Conservation (phyloP, 2,888 invertebrate species). For the Leucoma salicis region DNA sequence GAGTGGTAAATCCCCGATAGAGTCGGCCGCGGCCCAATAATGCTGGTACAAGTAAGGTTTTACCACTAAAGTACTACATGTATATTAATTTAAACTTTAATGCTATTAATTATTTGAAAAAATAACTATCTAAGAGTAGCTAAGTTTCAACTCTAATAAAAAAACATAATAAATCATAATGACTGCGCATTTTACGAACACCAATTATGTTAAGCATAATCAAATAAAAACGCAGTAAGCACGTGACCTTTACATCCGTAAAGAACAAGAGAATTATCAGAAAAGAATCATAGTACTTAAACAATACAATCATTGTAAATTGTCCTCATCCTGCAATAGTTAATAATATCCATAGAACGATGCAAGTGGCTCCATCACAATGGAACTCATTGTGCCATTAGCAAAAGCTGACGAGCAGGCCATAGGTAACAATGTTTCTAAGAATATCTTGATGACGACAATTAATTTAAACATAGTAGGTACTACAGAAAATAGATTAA, state of each 20-base stretch:
- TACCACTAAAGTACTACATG: too few species aligned
- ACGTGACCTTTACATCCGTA: slow-evolving; percentile 12
- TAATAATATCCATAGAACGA: slow-evolving; percentile 20
- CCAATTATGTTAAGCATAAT: not conserved
- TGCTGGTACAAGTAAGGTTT: too few species aligned
- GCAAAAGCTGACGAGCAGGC: slow-evolving; percentile 7
- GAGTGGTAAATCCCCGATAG: too few species aligned
- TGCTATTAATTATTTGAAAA: too few species aligned
- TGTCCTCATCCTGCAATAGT: slow-evolving; percentile 34
- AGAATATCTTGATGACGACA: not conserved
- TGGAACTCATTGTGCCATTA: slow-evolving; percentile 25
- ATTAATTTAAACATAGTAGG: too few species aligned
- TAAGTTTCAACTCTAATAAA: too few species aligned
- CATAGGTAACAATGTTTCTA: slow-evolving; percentile 25
- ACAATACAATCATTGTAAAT: slow-evolving; percentile 30
- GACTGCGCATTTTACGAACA: too few species aligned
- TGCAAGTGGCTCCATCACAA: slow-evolving; percentile 18
- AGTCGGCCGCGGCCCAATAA: too few species aligned
- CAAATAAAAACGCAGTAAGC: slow-evolving; percentile 2
- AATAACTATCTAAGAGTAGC: too few species aligned
- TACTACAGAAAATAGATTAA: too few species aligned
- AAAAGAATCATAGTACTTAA: slow-evolving; percentile 24
- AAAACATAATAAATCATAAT: too few species aligned
- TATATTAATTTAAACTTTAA: too few species aligned
- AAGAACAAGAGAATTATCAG: slow-evolving; percentile 17